These are phyloP conservation scores for Coenobita brevimanus DNA, from an alignment of 1,140 invertebrate species.

Conservation along the genomic window DNA sequence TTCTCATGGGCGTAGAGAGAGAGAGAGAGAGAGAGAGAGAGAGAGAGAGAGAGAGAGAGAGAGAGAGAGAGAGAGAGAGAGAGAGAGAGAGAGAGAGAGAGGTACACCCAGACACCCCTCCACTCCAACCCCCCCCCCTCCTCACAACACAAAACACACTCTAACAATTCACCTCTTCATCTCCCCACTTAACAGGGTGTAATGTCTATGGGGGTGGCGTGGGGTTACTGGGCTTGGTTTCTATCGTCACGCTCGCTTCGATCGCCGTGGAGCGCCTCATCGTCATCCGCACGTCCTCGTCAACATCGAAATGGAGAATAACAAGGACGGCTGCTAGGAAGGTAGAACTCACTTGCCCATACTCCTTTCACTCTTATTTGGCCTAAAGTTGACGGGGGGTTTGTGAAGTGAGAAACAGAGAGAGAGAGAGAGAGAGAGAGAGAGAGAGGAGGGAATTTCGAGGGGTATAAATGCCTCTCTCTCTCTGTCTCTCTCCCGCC, in stretches of 20 bases:
- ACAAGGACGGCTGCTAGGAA: conserved; percentile 31
- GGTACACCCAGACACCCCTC: no score
- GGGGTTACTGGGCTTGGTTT: conserved; percentile 76
- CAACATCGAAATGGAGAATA: conserved; percentile 48
- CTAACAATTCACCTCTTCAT: no score
- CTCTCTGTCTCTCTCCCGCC: conserved; percentile 18
- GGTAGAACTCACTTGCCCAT: background rate
- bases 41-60: no score
- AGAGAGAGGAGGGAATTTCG: background rate
- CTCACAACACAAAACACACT: no score
- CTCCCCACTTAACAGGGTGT: conserved; percentile 75
- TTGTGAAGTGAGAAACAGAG: background rate
- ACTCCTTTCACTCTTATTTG: background rate
- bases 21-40: no score
- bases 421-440: background rate
- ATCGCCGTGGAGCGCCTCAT: conserved; percentile 77
- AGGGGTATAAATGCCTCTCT: background rate
- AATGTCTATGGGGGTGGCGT: conserved; percentile 76
- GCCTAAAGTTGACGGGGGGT: background rate
- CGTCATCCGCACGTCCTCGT: conserved; percentile 72
- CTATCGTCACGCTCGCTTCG: conserved; percentile 76
- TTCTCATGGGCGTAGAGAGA: no score
- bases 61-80: no score
- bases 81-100: no score
- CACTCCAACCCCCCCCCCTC: background rate